Conservation (phyloP, 2,888 invertebrate genomes). For the Cataglyphis albicans region DNA sequence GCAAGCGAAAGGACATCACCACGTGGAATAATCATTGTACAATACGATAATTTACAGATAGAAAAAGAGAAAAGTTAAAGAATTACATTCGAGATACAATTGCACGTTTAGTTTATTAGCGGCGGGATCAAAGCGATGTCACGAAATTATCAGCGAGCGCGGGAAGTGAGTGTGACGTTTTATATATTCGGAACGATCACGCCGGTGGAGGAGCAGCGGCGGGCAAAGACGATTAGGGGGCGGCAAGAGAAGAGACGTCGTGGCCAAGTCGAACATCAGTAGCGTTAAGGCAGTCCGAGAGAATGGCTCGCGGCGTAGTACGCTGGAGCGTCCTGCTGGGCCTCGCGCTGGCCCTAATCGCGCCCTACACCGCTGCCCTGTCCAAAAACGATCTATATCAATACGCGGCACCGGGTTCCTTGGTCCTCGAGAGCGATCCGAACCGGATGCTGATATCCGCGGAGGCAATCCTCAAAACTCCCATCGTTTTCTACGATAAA, state of each 20-base stretch:
- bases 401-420: slow-evolving; percentile 70
- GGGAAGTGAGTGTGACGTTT: slow-evolving; percentile 60
- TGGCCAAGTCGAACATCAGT: slow-evolving; percentile 76
- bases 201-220: slow-evolving; percentile 58
- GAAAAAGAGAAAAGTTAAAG: slow-evolving; percentile 20
- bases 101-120: slow-evolving; percentile 39
- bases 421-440: slow-evolving; percentile 74
- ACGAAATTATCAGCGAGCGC: slow-evolving; percentile 67
- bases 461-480: slow-evolving; percentile 90
- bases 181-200: slow-evolving; percentile 58
- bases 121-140: slow-evolving; percentile 43
- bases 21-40: slow-evolving; percentile 19
- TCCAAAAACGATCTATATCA: slow-evolving; percentile 81
- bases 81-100: slow-evolving; percentile 25
- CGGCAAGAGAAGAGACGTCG: slow-evolving; percentile 71
- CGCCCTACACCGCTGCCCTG: slow-evolving; percentile 71
- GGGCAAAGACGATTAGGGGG: slow-evolving; percentile 77
- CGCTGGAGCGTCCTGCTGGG: slow-evolving; percentile 71
- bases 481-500: slow-evolving; percentile 93
- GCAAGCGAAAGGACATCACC: slow-evolving; percentile 1
- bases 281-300: slow-evolving; percentile 80
- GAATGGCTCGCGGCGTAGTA: slow-evolving; percentile 80
- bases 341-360: slow-evolving; percentile 65
- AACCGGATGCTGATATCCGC: slow-evolving; percentile 84
- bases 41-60: neutral